These are phyloP conservation scores for Montipora capricornis DNA, from an alignment of 64 coral and sea anemone species.

Conservation along the genomic window DNA sequence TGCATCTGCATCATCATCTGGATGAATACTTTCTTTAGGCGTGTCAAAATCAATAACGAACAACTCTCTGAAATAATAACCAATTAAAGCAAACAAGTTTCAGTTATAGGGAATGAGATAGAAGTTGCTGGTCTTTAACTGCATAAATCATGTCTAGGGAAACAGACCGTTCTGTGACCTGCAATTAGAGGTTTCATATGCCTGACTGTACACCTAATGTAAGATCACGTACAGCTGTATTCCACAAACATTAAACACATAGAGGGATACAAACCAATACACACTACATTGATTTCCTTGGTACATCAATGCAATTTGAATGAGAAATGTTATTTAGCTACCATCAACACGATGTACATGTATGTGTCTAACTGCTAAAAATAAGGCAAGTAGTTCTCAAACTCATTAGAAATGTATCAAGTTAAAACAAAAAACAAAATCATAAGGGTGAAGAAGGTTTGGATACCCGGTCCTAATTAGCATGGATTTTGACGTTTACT, in stretches of 20 bases:
- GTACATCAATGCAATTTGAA: not conserved
- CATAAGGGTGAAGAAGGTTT: no score
- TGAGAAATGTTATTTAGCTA: not conserved
- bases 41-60: not conserved
- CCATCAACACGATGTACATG: no score
- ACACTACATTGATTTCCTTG: not conserved
- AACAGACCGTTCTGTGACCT: not conserved
- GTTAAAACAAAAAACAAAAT: no score
- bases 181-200: not conserved
- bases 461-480: no score
- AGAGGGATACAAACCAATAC: not conserved
- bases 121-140: not conserved
- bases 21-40: not conserved
- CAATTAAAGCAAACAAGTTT: not conserved
- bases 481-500: no score
- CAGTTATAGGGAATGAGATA: not conserved
- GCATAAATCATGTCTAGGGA: not conserved
- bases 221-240: not conserved
- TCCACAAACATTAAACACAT: not conserved
- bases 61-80: not conserved
- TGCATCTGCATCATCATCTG: not conserved
- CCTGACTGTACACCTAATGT: not conserved
- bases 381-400: not conserved
- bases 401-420: no score
- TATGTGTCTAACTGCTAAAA: not conserved